Percentiles rank a stretch among this genome's conserved stretches.
phyloP scores from a whole-genome alignment of 1,140 invertebrate genomes.

The Portunus trituberculatus region DNA sequence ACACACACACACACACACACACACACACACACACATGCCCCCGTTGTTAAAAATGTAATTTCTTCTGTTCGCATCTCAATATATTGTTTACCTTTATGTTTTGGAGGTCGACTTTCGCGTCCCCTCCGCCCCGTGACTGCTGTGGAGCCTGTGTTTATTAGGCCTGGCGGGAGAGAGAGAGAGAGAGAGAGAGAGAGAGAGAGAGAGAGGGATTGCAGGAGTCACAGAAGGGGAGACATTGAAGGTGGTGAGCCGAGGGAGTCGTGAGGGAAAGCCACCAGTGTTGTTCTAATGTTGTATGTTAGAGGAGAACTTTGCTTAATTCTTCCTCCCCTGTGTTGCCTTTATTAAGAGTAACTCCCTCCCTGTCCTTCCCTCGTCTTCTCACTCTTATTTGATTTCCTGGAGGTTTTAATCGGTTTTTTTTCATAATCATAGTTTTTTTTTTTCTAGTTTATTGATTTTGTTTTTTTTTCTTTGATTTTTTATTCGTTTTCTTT shows the following conservation, averaged over 20 bases:
- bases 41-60: background rate
- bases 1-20: conserved; percentile 41
- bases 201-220: background rate
- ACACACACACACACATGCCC: too few relatives aligned
- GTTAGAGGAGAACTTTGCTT: too few relatives aligned
- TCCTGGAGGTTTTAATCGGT: too few relatives aligned
- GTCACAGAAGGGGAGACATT: background rate
- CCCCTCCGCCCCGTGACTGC: background rate
- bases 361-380: too few relatives aligned
- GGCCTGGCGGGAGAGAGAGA: background rate
- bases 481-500: too few relatives aligned
- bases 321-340: too few relatives aligned
- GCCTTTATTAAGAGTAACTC: too few relatives aligned
- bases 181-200: background rate
- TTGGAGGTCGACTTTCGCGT: background rate
- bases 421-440: too few relatives aligned
- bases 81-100: background rate
- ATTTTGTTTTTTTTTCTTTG: too few relatives aligned
- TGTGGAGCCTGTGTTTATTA: background rate
- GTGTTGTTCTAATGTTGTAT: too few relatives aligned
- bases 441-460: too few relatives aligned
- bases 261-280: background rate
- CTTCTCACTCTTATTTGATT: too few relatives aligned
- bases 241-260: background rate
- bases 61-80: background rate